These are phyloP conservation scores for Pocillopora grandis DNA, from an alignment of 92 coral and sea anemone species.

Conservation along the genomic window DNA sequence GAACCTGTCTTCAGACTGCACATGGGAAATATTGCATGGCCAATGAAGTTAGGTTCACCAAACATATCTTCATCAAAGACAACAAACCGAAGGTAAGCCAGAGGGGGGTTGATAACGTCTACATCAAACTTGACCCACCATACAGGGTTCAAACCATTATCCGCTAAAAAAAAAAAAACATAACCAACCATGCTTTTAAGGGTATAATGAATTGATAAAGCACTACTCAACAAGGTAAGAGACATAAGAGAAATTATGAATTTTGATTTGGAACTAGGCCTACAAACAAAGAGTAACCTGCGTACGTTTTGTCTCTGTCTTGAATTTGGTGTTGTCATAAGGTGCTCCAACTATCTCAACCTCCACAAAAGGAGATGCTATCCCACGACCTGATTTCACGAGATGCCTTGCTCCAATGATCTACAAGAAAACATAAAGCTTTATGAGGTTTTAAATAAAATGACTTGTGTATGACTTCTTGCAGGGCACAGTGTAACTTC, in stretches of 20 bases:
- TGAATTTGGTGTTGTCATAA: conserved; percentile 84
- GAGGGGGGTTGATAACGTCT: conserved; percentile 87
- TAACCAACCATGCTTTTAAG: not conserved
- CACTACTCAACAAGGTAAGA: too few species aligned
- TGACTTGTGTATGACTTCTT: not conserved
- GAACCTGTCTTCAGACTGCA: conserved; percentile 89
- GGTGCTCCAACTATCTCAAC: conserved; percentile 97
- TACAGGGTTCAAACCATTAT: conserved; percentile 91
- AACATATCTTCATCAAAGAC: conserved; percentile 98
- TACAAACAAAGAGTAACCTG: not conserved
- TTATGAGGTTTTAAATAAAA: not conserved
- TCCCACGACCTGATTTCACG: conserved; percentile 94
- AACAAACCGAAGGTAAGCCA: conserved; percentile 91
- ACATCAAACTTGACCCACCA: conserved; percentile 89
- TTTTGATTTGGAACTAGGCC: too few species aligned
- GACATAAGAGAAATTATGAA: too few species aligned
- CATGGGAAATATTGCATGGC: conserved; percentile 96
- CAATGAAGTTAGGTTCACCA: conserved; percentile 99
- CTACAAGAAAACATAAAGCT: conserved; percentile 36
- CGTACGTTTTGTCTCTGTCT: conserved; percentile 92
- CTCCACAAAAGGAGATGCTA: conserved; percentile 96
- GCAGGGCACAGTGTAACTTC: too few species aligned
- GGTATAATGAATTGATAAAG: not conserved
- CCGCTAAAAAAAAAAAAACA: conserved; percentile 64
- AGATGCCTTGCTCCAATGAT: conserved; percentile 90